Conservation (phyloP, 1,140 invertebrate species). For the Sitobion miscanthi region DNA sequence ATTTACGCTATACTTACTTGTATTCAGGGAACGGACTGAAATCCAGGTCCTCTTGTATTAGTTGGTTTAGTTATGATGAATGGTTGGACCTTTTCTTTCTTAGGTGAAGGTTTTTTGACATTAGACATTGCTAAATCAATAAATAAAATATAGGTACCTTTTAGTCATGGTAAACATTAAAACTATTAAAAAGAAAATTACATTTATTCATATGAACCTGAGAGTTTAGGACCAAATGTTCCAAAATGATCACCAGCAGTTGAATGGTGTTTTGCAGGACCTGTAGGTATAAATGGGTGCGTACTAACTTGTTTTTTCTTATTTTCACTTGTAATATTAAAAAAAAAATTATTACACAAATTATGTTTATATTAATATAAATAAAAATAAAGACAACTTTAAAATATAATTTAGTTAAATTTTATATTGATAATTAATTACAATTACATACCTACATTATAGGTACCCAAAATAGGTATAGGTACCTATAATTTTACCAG, state of each 20-base stretch:
- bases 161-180: not conserved
- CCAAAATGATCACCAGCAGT: conserved; percentile 35
- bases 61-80: not conserved
- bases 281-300: not conserved
- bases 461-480: not conserved
- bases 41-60: conserved; percentile 19
- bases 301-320: not conserved
- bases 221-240: conserved; percentile 36
- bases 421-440: not conserved
- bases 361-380: no score
- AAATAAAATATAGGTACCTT: not conserved
- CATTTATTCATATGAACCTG: not conserved
- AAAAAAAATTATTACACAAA: not conserved
- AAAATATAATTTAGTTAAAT: not conserved
- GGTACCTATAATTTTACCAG: not conserved
- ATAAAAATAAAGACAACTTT: not conserved
- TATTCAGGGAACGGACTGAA: not conserved
- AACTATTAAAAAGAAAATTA: not conserved
- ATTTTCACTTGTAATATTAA: not conserved
- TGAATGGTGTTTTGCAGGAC: not conserved
- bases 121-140: not conserved
- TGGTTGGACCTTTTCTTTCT: not conserved
- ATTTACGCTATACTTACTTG: not conserved
- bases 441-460: not conserved
- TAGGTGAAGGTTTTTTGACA: not conserved